Percentiles rank a stretch among this genome's conserved stretches.
Evolutionary conservation across 2,888 invertebrate species (phyloP).

Genomic region (Psylliodes chrysocephalus): DNA sequence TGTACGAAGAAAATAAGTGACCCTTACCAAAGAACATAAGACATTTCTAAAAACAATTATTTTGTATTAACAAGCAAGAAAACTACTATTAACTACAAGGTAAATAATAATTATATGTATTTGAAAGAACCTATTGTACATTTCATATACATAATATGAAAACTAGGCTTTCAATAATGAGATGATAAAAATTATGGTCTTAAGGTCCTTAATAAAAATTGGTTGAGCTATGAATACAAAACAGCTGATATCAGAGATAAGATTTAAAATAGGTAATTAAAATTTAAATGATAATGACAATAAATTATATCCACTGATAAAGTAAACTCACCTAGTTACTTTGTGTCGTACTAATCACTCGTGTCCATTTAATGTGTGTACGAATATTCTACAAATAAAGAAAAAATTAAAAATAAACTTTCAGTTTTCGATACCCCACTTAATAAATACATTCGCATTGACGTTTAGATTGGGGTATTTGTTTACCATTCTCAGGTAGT

Average conservation of each 20-base stretch:
- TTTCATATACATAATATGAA: no score
- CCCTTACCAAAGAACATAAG: background rate
- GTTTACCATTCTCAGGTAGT: slow-evolving; percentile 28
- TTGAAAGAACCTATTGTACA: no score
- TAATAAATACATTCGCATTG: slow-evolving; percentile 21
- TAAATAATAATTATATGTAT: no score
- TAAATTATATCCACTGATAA: slow-evolving; percentile 29
- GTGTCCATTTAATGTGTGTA: slow-evolving; percentile 2
- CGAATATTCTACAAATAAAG: background rate
- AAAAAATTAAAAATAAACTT: slow-evolving; percentile 6
- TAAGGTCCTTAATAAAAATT: no score
- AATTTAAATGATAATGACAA: slow-evolving; percentile 11
- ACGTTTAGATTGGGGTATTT: slow-evolving; percentile 25
- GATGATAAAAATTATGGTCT: no score
- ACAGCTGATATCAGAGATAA: slow-evolving; percentile 37
- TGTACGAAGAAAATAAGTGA: background rate
- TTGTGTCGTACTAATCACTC: slow-evolving; percentile 3
- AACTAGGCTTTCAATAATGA: no score
- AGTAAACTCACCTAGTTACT: slow-evolving; percentile 25
- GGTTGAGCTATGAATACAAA: background rate
- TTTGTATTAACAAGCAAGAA: no score
- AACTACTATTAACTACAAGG: no score
- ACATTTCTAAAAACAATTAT: background rate
- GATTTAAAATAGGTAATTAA: slow-evolving; percentile 23
- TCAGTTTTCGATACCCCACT: background rate